Evolutionary conservation across 2,113 vertebrate genomes (phyloP).

Genomic region (Tenrec ecaudatus): DNA sequence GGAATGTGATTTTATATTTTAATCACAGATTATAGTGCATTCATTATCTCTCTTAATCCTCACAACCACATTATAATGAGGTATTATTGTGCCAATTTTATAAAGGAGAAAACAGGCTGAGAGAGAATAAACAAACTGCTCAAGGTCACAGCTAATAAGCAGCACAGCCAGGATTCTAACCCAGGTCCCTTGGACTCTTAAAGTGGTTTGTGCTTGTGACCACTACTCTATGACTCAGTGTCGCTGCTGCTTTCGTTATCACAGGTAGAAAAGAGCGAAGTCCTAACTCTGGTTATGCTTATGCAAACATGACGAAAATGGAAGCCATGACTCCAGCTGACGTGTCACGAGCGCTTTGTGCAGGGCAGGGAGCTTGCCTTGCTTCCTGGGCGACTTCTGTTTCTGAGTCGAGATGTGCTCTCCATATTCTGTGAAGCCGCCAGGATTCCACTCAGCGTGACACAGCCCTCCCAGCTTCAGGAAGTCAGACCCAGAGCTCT

Average conservation of each 20-base stretch:
- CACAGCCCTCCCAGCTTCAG: slow-evolving; percentile 31
- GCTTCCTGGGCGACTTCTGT: slow-evolving; percentile 65
- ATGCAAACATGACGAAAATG: neutral
- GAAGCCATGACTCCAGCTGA: slow-evolving; percentile 51
- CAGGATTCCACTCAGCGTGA: slow-evolving; percentile 58
- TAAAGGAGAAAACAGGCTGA: neutral
- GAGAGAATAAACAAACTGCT: neutral
- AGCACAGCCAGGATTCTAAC: neutral
- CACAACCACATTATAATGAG: slow-evolving; percentile 49
- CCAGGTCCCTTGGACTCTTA: neutral
- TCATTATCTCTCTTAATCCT: slow-evolving; percentile 63
- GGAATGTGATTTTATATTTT: slow-evolving; percentile 11
- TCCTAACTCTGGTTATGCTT: neutral
- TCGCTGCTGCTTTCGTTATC: neutral
- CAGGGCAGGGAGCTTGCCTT: slow-evolving; percentile 56
- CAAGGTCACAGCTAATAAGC: slow-evolving; percentile 3
- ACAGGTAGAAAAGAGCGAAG: neutral
- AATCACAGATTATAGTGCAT: neutral
- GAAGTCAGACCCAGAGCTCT: slow-evolving; percentile 27
- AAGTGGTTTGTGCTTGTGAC: neutral
- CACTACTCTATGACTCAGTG: neutral
- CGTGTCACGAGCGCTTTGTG: slow-evolving; percentile 73
- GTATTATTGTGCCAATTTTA: neutral
- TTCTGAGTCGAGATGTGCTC: slow-evolving; percentile 51
- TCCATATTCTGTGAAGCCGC: slow-evolving; percentile 70